Conservation (phyloP, 2,888 invertebrate species). For the Scaptomyza cyrtandrae region DNA sequence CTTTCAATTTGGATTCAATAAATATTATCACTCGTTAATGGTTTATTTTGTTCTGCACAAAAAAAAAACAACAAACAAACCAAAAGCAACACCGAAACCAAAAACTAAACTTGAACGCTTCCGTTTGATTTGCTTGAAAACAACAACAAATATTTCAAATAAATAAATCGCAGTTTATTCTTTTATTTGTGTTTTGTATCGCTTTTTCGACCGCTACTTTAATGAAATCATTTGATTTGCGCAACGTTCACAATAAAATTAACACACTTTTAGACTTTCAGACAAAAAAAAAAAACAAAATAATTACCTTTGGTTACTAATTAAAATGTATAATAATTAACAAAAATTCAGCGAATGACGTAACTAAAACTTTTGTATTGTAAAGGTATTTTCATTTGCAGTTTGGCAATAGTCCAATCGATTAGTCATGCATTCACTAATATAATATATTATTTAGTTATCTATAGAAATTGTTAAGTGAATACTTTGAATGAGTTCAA, state of each 20-base stretch:
- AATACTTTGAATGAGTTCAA: conserved; percentile 12
- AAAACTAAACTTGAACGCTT: conserved; percentile 55
- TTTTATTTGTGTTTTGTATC: conserved; percentile 5
- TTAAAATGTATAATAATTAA: conserved; percentile 21
- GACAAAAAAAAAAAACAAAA: conserved; percentile 6
- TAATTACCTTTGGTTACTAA: conserved; percentile 19
- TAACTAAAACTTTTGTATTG: conserved; percentile 8
- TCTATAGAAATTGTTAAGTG: conserved; percentile 15
- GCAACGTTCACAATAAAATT: conserved; percentile 40
- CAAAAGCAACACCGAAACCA: no score
- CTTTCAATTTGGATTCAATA: conserved; percentile 11
- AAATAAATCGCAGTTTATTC: conserved; percentile 21
- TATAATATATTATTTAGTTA: conserved; percentile 19
- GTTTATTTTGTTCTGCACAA: no score
- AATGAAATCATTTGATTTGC: conserved; percentile 51
- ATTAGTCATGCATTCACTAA: not conserved
- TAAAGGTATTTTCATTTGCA: not conserved
- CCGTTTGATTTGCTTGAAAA: conserved; percentile 65
- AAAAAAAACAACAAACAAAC: no score
- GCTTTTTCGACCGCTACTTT: conserved; percentile 33
- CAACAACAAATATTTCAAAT: conserved; percentile 20
- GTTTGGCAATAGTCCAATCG: conserved; percentile 9
- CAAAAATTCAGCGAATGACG: conserved; percentile 27
- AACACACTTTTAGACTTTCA: conserved; percentile 17
- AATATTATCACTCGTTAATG: conserved; percentile 37